Evolutionary conservation across 2,113 vertebrate species (phyloP).

Genomic region (Oryzias celebensis): DNA sequence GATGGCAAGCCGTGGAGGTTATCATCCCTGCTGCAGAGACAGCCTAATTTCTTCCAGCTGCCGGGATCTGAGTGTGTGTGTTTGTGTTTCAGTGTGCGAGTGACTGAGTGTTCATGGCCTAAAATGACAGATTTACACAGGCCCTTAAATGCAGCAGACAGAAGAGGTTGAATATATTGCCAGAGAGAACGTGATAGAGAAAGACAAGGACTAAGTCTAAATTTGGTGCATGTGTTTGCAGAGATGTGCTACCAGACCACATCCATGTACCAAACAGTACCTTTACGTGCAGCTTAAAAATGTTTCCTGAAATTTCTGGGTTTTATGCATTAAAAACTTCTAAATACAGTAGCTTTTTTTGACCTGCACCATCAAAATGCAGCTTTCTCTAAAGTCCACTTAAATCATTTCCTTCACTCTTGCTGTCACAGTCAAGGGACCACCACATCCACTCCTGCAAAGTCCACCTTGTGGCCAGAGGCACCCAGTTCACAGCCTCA

Average conservation of each 20-base stretch:
- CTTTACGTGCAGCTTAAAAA: background rate
- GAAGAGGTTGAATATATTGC: constrained; percentile 67
- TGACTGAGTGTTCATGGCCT: constrained; percentile 52
- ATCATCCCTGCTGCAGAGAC: constrained; percentile 67
- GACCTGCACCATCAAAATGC: constrained; percentile 5
- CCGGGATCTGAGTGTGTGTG: constrained; percentile 18
- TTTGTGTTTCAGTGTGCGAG: constrained; percentile 29
- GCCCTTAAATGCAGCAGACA: constrained; percentile 77
- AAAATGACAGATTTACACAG: constrained; percentile 80
- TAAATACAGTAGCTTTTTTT: constrained; percentile 6
- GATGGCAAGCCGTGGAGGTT: constrained; percentile 61
- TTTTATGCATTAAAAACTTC: constrained; percentile 1
- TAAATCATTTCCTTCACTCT: constrained; percentile 65
- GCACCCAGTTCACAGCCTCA: constrained; percentile 38
- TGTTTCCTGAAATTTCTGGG: background rate
- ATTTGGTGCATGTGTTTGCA: constrained; percentile 13
- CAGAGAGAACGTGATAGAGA: constrained; percentile 72
- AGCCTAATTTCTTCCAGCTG: constrained; percentile 81
- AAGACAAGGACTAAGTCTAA: constrained; percentile 50
- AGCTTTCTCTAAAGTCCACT: constrained; percentile 48
- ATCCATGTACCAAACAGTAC: no score
- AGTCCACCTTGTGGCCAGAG: constrained; percentile 56
- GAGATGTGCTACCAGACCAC: background rate
- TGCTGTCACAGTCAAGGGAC: constrained; percentile 52
- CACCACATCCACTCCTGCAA: constrained; percentile 55